These are phyloP conservation scores for Laupala kohalensis DNA, from an alignment of 1,140 invertebrate species.

Conservation along the genomic window DNA sequence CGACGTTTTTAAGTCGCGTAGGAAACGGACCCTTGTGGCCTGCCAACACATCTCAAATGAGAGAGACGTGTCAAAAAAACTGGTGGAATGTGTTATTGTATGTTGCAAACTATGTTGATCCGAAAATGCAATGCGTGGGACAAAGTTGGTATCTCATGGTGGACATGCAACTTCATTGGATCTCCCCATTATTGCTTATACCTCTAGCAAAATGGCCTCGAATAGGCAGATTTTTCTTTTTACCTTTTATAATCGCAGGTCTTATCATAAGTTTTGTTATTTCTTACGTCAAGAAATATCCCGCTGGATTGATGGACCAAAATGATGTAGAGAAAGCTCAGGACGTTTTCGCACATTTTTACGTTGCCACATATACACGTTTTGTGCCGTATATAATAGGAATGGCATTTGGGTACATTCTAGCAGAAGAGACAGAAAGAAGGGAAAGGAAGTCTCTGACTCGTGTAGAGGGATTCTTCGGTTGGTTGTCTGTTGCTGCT, in stretches of 20 bases:
- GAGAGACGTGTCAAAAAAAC: constrained; percentile 36
- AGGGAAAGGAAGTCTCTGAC: too few species aligned
- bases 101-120: constrained; percentile 42
- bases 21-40: constrained; percentile 36
- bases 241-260: background rate
- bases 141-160: constrained; percentile 47
- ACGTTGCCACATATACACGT: too few species aligned
- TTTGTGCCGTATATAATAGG: too few species aligned
- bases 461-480: too few species aligned
- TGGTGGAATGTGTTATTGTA: constrained; percentile 57
- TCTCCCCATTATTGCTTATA: too few species aligned
- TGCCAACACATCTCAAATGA: constrained; percentile 28
- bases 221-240: too few species aligned
- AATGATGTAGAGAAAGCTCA: background rate
- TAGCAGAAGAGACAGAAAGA: too few species aligned
- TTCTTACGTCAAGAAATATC: background rate
- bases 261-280: background rate
- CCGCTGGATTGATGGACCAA: too few species aligned
- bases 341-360: background rate
- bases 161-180: constrained; percentile 61
- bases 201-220: too few species aligned
- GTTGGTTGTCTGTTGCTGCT: too few species aligned
- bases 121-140: constrained; percentile 38
- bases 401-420: too few species aligned
- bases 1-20: constrained; percentile 7